Base-by-base conservation (phyloP, 53 echinoderm and acorn worm genomes). In the Hippasteria phrygiana region DNA sequence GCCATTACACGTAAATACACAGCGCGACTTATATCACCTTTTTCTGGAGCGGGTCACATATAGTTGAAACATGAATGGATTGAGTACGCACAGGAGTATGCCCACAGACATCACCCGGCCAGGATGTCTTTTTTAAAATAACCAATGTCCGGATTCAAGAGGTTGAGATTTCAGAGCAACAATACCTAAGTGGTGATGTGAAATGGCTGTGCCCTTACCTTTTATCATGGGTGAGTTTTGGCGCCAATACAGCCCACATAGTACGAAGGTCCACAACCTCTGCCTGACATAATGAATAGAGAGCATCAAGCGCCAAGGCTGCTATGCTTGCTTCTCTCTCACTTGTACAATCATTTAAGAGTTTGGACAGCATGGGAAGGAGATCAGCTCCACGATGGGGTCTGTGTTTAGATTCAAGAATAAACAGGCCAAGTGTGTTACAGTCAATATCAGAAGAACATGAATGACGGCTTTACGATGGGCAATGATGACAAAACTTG, bases 301-400 rank as follows among this genome's bases (percentile, higher is more conserved):
- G 55, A 0, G 96, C 94, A 39, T 95, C 99, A 40, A 99, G 39
- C 32, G 99, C 99, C 38, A 93, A 67, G n/a, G 91, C 93, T 1
- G 91, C 94, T 55, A 88, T 91, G 37, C 92, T 88, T 5, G 88
- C 77, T 41, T 93, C 90, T 20, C 18, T 17, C n/a, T 88, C 87
- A 29, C 78, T 50, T 12, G 87, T 93, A 39, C 93, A 94, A 24
- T 99, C 87, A 65, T 88, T 90, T 55, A 99, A 65, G 62, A 96
- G 87, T 87, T 90, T 94, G 9, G 92, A 93, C 64, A 99, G 31
- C 46, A 83, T 40, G 17, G 91, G 91, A 24, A 99, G 59, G 88
- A 99, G 83, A 45, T 99, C 99, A 13, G 92, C 67, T 29, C 95
- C 99, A 88, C 90, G 96, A 45, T 95, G 91, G 12, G 96, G 96